These are phyloP conservation scores for Pocillopora damicornis DNA, from an alignment of 64 coral and sea anemone species.

Conservation along the genomic window DNA sequence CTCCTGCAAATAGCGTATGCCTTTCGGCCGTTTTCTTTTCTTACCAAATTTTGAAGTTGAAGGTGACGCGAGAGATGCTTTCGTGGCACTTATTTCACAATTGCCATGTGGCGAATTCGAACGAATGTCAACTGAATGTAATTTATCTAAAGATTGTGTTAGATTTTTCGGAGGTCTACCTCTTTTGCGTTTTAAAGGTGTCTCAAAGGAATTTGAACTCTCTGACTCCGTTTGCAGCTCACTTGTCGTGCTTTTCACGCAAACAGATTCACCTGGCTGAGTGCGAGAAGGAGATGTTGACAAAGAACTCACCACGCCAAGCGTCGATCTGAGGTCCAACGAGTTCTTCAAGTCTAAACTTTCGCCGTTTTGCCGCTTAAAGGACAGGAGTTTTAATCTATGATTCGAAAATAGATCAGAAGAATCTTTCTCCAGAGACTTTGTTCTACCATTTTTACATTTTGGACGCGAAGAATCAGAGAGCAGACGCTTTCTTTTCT, in stretches of 20 bases:
- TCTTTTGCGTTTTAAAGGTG: conserved; percentile 57
- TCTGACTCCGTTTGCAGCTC: conserved; percentile 63
- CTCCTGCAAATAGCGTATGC: conserved; percentile 73
- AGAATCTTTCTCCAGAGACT: conserved; percentile 67
- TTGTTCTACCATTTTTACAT: conserved; percentile 83
- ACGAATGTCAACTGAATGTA: conserved; percentile 41
- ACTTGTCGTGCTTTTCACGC: conserved; percentile 68
- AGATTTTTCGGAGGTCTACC: conserved; percentile 70
- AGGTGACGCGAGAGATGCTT: conserved; percentile 96
- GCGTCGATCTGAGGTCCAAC: conserved; percentile 33
- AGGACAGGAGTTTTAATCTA: not conserved
- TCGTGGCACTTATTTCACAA: conserved; percentile 96
- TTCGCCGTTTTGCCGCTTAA: conserved; percentile 41
- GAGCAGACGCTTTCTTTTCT: conserved; percentile 59
- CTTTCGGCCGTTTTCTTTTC: conserved; percentile 77
- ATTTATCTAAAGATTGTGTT: conserved; percentile 22
- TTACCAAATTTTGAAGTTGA: conserved; percentile 83
- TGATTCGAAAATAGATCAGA: conserved; percentile 32
- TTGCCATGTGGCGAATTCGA: conserved; percentile 80
- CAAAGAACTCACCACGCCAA: conserved; percentile 30
- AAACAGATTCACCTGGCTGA: conserved; percentile 34
- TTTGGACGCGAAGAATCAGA: conserved; percentile 43
- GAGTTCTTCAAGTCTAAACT: conserved; percentile 21
- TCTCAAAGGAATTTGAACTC: conserved; percentile 59
- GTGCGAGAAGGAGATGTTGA: conserved; percentile 28